Base-by-base conservation (phyloP, 1,140 invertebrate genomes). In the Meloidogyne floridensis region DNA sequence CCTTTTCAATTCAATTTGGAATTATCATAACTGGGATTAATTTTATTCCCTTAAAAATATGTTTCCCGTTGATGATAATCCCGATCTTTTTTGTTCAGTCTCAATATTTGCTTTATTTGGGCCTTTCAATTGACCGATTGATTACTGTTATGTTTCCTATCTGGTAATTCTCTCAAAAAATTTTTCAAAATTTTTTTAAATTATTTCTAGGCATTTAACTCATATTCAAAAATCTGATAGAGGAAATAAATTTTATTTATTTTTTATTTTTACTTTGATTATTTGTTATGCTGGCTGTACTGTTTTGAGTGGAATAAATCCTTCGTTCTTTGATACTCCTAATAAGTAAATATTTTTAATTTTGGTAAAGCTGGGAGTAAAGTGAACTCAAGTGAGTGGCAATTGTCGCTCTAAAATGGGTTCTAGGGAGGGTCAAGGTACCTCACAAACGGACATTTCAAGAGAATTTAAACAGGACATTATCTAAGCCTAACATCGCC, bases 21-120 rank as follows among this genome's bases (percentile, higher is more conserved):
- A 74, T 74, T 32, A 18, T 54, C n/a, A 54, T 54, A 18, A 74
- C 4, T 74, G 72, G 72, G 15, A 74, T 54, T 32, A 47, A 47
- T 47, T 47, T 74, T 47, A 47, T 74, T 47, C 5, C 72, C 3
- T 47, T 74, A 54, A 54, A 74, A 18, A 74, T 47, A 54, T 74
- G 72, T 54, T 74, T 18, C n/a, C 72, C 43, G 4, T 54, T 74
- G n/a, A 54, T 74, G 72, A 54, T 54, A 6, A n/a, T 74, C 6
- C 72, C 72, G 1, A 74, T 74, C 0, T 74, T 74, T 8, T 47
- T 54, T 47, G 72, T 74, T 18, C 72, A 74, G n/a, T 5, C 13
- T 0, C 72, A 74, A 54, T 74, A 74, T 54, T 18, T 74, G n/a
- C 5, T 74, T 54, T 74, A 74, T 74, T 74, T 74, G 18, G 72